Evolutionary conservation across 1,140 invertebrate genomes (phyloP).

Genomic region (Drosophila athabasca): DNA sequence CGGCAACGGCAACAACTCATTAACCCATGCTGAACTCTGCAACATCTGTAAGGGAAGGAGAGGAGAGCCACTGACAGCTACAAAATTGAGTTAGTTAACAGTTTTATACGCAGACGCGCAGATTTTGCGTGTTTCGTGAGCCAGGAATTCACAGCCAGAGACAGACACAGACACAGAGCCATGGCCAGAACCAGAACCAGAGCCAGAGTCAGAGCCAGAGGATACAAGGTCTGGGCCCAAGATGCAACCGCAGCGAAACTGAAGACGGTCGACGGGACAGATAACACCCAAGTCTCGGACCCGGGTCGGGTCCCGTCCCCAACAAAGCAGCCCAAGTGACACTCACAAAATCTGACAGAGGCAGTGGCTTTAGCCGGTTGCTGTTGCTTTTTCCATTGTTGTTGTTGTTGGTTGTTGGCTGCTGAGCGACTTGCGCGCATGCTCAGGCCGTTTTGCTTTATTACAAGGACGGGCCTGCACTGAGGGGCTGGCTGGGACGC

Average conservation of each 20-base stretch:
- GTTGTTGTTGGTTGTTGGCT: conserved; percentile 15
- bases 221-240: conserved; percentile 14
- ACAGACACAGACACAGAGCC: conserved; percentile 17
- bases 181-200: conserved; percentile 10
- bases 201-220: conserved; percentile 17
- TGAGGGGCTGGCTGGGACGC: conserved; percentile 15
- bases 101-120: conserved; percentile 81
- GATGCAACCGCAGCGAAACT: conserved; percentile 62
- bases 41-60: conserved; percentile 25
- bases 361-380: conserved; percentile 59
- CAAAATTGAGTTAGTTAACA: conserved; percentile 84
- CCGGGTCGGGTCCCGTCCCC: conserved; percentile 10
- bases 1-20: conserved; percentile 67
- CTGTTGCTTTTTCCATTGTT: too few relatives aligned
- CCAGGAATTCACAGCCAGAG: conserved; percentile 59
- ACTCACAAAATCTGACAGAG: conserved; percentile 82
- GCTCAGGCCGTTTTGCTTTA: conserved; percentile 79
- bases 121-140: conserved; percentile 74
- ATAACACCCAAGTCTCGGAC: conserved; percentile 65
- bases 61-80: conserved; percentile 76
- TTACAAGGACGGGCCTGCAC: conserved; percentile 58
- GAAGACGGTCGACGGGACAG: conserved; percentile 75
- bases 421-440: conserved; percentile 63
- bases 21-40: conserved; percentile 77
- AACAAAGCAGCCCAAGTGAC: conserved; percentile 74